Conservation (phyloP, 2,888 invertebrate genomes). For the Tenthredo livida region DNA sequence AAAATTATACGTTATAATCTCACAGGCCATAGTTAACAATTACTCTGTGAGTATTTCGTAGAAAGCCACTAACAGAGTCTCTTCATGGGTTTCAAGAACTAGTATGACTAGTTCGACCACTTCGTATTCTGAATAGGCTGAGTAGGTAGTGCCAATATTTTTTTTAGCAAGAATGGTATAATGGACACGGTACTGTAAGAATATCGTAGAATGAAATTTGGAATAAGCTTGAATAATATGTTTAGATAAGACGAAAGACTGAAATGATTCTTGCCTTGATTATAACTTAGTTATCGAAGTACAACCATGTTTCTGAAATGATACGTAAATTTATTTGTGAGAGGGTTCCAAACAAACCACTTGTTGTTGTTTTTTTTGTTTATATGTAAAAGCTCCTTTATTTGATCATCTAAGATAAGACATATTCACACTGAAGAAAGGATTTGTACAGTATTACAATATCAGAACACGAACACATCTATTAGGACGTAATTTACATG, state of each 20-base stretch:
- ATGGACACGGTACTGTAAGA: conserved; percentile 45
- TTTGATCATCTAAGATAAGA: conserved; percentile 59
- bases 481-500: conserved; percentile 53
- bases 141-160: not conserved
- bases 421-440: conserved; percentile 57
- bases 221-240: not conserved
- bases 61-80: not conserved
- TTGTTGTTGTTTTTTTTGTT: conserved; percentile 35
- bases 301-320: conserved; percentile 29
- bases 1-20: not conserved
- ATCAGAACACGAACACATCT: conserved; percentile 52
- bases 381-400: conserved; percentile 61
- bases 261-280: conserved; percentile 30
- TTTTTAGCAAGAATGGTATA: conserved; percentile 51
- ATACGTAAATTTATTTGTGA: conserved; percentile 32
- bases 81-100: not conserved
- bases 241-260: conserved; percentile 1
- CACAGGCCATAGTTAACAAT: conserved; percentile 26
- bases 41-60: not conserved
- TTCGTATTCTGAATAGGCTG: not conserved
- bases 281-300: conserved; percentile 18
- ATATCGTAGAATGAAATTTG: conserved; percentile 20
- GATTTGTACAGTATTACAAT: conserved; percentile 45
- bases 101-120: not conserved
- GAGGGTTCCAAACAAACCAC: conserved; percentile 54